Conservation (phyloP, 2,797 vertebrate genomes). For the Danionella dracula region DNA sequence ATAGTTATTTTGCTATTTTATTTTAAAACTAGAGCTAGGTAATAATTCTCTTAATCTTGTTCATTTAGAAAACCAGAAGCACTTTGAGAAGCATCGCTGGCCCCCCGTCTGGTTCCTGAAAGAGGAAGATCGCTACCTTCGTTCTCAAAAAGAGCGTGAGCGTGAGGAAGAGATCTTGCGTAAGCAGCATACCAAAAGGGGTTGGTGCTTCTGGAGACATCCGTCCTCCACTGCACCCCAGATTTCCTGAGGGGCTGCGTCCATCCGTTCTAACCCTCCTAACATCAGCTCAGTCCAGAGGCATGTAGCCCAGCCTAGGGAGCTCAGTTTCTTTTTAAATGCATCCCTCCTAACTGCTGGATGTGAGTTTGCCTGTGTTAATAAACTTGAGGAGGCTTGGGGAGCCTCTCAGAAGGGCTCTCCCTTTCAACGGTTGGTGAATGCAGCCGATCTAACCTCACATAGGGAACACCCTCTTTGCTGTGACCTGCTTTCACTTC, state of each 20-base stretch:
- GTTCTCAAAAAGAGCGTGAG: constrained; percentile 81
- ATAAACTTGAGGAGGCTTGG: background rate
- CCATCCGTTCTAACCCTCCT: constrained; percentile 10
- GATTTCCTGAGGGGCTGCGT: constrained; percentile 60
- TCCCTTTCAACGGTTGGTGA: constrained; percentile 13
- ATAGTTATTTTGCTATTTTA: too few species aligned
- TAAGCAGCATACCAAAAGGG: constrained; percentile 81
- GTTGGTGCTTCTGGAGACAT: constrained; percentile 88
- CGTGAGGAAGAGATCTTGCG: constrained; percentile 81
- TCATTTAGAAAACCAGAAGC: constrained; percentile 75
- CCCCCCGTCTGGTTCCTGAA: constrained; percentile 90
- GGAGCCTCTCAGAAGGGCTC: constrained; percentile 15
- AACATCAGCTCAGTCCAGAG: constrained; percentile 15
- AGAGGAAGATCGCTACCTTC: constrained; percentile 85
- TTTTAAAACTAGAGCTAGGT: too few species aligned
- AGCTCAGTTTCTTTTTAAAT: constrained; percentile 18
- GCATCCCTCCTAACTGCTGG: constrained; percentile 35
- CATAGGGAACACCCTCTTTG: constrained; percentile 26
- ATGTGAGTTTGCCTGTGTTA: constrained; percentile 5
- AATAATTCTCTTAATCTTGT: background rate
- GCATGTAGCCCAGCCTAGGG: constrained; percentile 44
- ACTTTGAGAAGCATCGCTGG: constrained; percentile 88
- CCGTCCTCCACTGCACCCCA: constrained; percentile 69
- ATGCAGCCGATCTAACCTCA: constrained; percentile 13
- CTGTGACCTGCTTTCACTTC: constrained; percentile 61